phyloP scores from a whole-genome alignment of 2,113 vertebrate species.

The Erythrocercus mccallii region DNA sequence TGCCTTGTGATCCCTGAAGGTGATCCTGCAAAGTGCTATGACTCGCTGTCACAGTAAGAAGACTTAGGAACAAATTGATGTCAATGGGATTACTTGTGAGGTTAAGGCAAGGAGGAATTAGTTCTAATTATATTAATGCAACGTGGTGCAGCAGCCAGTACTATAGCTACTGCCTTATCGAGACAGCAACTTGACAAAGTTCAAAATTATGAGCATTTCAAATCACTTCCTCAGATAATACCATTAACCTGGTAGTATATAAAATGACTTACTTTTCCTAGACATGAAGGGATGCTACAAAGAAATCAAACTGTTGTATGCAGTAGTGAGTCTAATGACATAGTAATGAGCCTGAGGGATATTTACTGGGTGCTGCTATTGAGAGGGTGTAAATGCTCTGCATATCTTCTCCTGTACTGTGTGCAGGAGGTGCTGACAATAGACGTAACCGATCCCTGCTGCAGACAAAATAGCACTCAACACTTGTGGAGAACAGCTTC shows the following conservation, averaged over 20 bases:
- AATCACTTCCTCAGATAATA: not conserved
- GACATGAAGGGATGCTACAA: not conserved
- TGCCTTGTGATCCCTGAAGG: constrained; percentile 34
- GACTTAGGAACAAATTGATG: not conserved
- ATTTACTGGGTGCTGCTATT: not conserved
- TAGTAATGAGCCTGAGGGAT: not conserved
- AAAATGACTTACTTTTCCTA: not conserved
- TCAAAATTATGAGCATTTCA: not conserved
- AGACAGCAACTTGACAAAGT: not conserved
- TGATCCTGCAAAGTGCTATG: not conserved
- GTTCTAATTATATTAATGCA: not conserved
- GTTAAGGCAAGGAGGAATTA: constrained; percentile 23
- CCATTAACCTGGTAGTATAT: not conserved
- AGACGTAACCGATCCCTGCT: not conserved
- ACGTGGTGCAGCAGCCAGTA: not conserved
- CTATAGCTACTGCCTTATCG: not conserved
- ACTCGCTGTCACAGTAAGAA: not conserved
- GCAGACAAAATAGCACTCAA: not conserved
- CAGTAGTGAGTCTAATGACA: not conserved
- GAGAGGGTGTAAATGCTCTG: not conserved
- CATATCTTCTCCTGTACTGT: not conserved
- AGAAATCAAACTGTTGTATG: not conserved
- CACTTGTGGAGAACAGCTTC: not conserved
- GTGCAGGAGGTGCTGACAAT: not conserved
- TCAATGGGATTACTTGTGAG: constrained; percentile 26